Evolutionary conservation across 1,140 invertebrate genomes (phyloP), one percentile per base, ranked within the genome.

Genomic region (Drosophila arizonae): DNA sequence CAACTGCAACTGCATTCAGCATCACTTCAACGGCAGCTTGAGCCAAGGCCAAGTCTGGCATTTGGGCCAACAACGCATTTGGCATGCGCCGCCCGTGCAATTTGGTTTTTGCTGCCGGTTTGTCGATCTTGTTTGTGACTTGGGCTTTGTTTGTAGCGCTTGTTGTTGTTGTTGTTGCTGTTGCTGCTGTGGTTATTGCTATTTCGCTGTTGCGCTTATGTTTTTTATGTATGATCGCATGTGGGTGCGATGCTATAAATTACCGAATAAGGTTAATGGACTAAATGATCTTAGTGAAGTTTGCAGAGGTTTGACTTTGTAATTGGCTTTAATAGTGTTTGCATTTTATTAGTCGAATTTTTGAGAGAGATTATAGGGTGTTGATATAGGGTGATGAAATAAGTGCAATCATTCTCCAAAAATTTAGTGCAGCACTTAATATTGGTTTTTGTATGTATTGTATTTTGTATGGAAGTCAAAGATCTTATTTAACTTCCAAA

Each of bases 191-290:
- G 6, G 4, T 4, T 30, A 6, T 30, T 62, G 39, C 30, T 24
- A 28, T 43, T 33, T 68, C 21, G 36, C 26, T 72, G 46, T 68
- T 60, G 28, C 61, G 28, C 61, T 33, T 46, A 46, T 55, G 77
- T 33, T 73, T 61, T 61, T 52, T 24, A 13, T 24, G 21, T 51
- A 61, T 66, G 50, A 28, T 24, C 8, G 39, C 17, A 60, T 46
- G 55, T 63, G 79, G 55, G 79, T 55, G 80, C 63, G 30, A 46
- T 41, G 61, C 73, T 55, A 54, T 81, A 78, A 85, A 52, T 85
- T 74, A 69, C 69, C 54, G 57, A 81, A 87, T 78, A 71, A 72
- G 81, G 81, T 85, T 85, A 85, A 77, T 76, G 68, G 79, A 75
- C 55, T 73, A 63, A 64, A 58, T 58, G 46, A 36, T 50, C 52